Base-by-base conservation (phyloP, 2,113 vertebrate genomes). In the Calidris pygmaea region DNA sequence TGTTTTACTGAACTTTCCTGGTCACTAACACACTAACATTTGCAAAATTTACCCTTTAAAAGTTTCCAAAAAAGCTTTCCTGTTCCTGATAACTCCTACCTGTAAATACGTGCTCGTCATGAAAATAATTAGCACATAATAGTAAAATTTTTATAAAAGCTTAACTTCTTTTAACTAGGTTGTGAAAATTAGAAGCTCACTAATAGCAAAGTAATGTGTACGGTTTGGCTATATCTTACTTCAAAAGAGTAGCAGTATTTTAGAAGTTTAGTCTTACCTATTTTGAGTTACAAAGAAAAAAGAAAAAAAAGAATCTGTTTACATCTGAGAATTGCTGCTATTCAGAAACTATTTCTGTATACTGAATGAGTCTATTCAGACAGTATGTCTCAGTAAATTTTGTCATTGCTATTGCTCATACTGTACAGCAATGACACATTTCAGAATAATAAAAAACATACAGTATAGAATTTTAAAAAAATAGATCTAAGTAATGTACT, bases 341-440 rank as follows among this genome's bases (percentile, higher is more conserved):
- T 77, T 95, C 89, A 90, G 65, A 91, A 79, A 68, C 82, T 34
- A 92, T 63, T 94, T 80, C 74, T 26, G 56, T 56, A 79, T 73
- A 89, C 45, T 65, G 60, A 43, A 80, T 34, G 55, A 86, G 85
- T 71, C 92, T 77, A 81, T 92, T 95, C 62, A 73, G 58, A 95
- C 77, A 79, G 29, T 37, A 78, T 66, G 26, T 65, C 68, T 76
- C 70, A 89, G 63, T 68, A 91, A 92, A 55, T 92, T 89, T 87
- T 92, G 58, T 59, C 53, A 82, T 18, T 91, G 65, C 53, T 89
- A 66, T 93, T 90, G 73, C 73, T 80, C 72, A 81, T 41, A 37
- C 37, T 77, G 66, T 71, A 50, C 45, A 62, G 14, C 52, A 75
- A 86, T 27, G 53, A 60, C 50, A 63, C 19, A 71, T 65, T 92